A percentile compares a stretch with the other conserved stretches of the same genome.
These are phyloP conservation scores for Drosophila varians DNA, from an alignment of 1,140 invertebrate genomes.

Conservation along the genomic window DNA sequence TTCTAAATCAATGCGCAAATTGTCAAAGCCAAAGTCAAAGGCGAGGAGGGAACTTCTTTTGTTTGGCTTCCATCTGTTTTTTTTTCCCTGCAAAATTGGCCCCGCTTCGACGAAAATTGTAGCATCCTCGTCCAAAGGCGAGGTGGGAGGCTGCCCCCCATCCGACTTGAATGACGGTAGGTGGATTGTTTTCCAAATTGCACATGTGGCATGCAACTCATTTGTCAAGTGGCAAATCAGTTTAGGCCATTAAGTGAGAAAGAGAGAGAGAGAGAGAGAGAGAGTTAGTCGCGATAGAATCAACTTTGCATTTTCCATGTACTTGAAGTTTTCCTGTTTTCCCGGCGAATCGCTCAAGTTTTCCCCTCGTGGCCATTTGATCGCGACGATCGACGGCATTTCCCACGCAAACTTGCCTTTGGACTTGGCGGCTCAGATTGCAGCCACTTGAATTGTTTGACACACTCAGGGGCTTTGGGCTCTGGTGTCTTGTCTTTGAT, in stretches of 20 bases:
- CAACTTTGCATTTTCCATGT: conserved; percentile 69
- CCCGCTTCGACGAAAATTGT: conserved; percentile 50
- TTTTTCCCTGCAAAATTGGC: conserved; percentile 48
- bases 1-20: conserved; percentile 81
- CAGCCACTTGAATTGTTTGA: conserved; percentile 41
- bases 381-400: conserved; percentile 75
- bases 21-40: conserved; percentile 70
- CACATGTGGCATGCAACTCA: conserved; percentile 77
- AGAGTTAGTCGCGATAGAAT: conserved; percentile 63
- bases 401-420: conserved; percentile 64
- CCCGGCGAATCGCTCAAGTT: conserved; percentile 5
- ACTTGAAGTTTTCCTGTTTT: conserved; percentile 1
- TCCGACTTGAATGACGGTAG: conserved; percentile 6
- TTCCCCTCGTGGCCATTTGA: conserved; percentile 36
- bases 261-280: conserved; percentile 2
- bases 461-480: conserved; percentile 31
- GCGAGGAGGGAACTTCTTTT: conserved; percentile 30
- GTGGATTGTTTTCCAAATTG: conserved; percentile 68
- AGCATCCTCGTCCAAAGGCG: neutral
- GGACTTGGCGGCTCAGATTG: conserved; percentile 4
- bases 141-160: too few relatives aligned
- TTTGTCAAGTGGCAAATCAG: conserved; percentile 79
- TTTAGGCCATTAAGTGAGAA: conserved; percentile 34
- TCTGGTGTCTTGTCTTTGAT: conserved; percentile 31
- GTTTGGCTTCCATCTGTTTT: conserved; percentile 37